A percentile compares a stretch with the other conserved stretches of the same genome.
Evolutionary conservation across 2,113 vertebrate species (phyloP).

Genomic region (Ictalurus furcatus): DNA sequence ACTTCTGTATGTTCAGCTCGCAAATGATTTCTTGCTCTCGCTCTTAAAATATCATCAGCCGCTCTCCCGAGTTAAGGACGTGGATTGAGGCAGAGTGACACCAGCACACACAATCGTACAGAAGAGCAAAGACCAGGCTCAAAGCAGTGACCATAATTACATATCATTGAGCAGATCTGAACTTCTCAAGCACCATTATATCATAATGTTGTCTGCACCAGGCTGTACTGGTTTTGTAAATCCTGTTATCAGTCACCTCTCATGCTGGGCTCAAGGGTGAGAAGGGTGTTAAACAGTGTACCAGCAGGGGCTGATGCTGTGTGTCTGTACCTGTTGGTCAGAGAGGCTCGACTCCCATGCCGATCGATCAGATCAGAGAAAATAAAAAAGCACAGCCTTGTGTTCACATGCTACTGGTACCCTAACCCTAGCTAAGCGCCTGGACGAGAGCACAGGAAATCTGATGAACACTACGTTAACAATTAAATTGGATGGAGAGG

Average conservation of each 20-base stretch:
- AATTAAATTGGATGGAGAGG: background rate
- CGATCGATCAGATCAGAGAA: slow-evolving; percentile 21
- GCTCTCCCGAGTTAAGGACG: slow-evolving; percentile 41
- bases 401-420: background rate
- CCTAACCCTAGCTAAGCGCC: background rate
- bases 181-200: background rate
- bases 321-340: slow-evolving; percentile 36
- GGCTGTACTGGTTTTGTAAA: background rate
- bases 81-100: slow-evolving; percentile 27
- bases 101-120: background rate
- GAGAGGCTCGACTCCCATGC: background rate
- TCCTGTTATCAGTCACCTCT: slow-evolving; percentile 9
- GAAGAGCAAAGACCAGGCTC: slow-evolving; percentile 33
- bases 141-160: slow-evolving; percentile 48
- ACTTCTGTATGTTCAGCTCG: slow-evolving; percentile 44
- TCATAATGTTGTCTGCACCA: background rate
- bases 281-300: background rate
- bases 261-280: background rate
- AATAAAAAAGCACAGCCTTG: background rate
- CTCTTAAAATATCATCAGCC: slow-evolving; percentile 42
- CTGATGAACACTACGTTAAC: background rate
- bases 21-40: slow-evolving; percentile 40
- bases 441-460: background rate
- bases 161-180: slow-evolving; percentile 19
- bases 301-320: background rate